Evolutionary conservation across 1,140 invertebrate species (phyloP).

Genomic region (Drosophila punjabiensis): DNA sequence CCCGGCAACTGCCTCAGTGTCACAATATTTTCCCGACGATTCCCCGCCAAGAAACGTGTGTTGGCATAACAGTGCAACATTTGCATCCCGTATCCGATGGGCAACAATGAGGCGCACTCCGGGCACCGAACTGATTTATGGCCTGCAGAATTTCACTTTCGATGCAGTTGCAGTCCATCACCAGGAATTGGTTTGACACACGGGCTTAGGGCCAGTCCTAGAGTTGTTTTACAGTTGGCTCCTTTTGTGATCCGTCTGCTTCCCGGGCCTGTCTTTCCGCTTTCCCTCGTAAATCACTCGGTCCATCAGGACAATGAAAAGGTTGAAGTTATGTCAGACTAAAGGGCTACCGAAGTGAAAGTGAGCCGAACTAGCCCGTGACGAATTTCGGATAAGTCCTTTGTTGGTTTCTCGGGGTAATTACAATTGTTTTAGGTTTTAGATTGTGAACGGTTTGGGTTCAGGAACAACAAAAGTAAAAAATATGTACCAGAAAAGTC

Average conservation of each 20-base stretch:
- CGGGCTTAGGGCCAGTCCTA: slow-evolving; percentile 35
- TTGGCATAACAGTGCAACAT: slow-evolving; percentile 66
- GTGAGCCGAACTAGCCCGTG: slow-evolving; percentile 24
- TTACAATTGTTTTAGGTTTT: slow-evolving; percentile 19
- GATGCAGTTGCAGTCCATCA: slow-evolving; percentile 42
- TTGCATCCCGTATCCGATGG: slow-evolving; percentile 56
- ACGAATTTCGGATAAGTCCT: slow-evolving; percentile 29
- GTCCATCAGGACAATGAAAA: slow-evolving; percentile 44
- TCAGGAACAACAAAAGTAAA: background rate
- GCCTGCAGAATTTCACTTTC: slow-evolving; percentile 69
- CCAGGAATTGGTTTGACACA: slow-evolving; percentile 16
- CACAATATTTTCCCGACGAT: slow-evolving; percentile 59
- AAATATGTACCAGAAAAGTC: background rate
- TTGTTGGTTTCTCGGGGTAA: slow-evolving; percentile 18
- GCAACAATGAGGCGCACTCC: slow-evolving; percentile 24
- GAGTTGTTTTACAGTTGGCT: slow-evolving; percentile 23
- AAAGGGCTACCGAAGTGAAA: slow-evolving; percentile 55
- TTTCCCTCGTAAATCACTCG: slow-evolving; percentile 75
- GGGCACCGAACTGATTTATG: slow-evolving; percentile 59
- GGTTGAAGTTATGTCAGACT: slow-evolving; percentile 20
- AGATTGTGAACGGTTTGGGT: no score
- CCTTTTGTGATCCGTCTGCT: slow-evolving; percentile 23
- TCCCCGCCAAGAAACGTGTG: slow-evolving; percentile 59
- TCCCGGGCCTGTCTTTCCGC: slow-evolving; percentile 31
- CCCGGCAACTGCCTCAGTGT: slow-evolving; percentile 72